Conservation (phyloP, 2,888 invertebrate genomes). For the Tiliacea aurago region DNA sequence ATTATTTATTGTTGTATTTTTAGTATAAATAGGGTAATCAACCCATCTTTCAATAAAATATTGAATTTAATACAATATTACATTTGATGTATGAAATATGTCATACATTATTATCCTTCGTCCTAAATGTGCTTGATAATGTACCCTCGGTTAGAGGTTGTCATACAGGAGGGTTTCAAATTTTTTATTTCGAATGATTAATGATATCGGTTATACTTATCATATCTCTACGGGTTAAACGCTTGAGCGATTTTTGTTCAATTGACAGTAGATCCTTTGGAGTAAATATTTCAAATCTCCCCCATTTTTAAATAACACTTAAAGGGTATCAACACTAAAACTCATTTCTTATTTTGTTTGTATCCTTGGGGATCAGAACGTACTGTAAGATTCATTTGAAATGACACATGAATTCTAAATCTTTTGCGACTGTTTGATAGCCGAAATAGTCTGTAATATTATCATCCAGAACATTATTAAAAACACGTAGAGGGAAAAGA, state of each 20-base stretch:
- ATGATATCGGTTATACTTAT: constrained; percentile 77
- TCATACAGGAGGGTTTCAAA: constrained; percentile 71
- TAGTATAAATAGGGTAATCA: neutral
- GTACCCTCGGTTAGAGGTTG: constrained; percentile 63
- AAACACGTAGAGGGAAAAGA: neutral
- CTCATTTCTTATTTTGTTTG: constrained; percentile 74
- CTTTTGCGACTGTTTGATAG: constrained; percentile 37
- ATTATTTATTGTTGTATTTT: constrained; percentile 19
- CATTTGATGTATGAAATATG: constrained; percentile 38
- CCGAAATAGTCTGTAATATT: constrained; percentile 13
- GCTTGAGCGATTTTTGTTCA: constrained; percentile 83
- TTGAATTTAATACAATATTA: constrained; percentile 37
- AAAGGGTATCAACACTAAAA: constrained; percentile 75
- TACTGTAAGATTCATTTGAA: constrained; percentile 66
- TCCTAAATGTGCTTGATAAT: constrained; percentile 60
- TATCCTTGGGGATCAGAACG: constrained; percentile 76
- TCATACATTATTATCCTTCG: constrained; percentile 43
- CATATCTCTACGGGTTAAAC: constrained; percentile 74
- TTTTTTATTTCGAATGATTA: constrained; percentile 84
- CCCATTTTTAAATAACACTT: constrained; percentile 78
- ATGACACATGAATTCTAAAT: constrained; percentile 76
- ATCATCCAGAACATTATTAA: constrained; percentile 1
- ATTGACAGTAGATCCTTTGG: constrained; percentile 82
- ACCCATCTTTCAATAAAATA: constrained; percentile 19
- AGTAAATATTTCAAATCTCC: constrained; percentile 75